A percentile compares a stretch with the other conserved stretches of the same genome.
phyloP scores from a whole-genome alignment of 2,113 vertebrate genomes.

The Trichomycterus rosablanca region DNA sequence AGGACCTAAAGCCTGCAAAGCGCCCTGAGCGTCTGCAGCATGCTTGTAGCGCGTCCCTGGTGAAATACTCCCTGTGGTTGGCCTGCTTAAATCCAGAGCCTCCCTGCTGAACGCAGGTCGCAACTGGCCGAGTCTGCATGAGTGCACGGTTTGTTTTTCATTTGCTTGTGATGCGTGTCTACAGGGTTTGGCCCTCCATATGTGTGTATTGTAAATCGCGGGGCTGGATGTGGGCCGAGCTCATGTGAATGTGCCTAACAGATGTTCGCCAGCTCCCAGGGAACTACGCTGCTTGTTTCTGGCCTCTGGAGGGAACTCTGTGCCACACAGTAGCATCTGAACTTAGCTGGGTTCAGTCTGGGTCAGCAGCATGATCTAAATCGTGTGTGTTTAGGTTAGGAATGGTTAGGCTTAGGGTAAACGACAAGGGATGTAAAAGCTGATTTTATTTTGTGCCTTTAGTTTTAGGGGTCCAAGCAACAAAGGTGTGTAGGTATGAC shows the following conservation, averaged over 20 bases:
- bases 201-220: slow-evolving; percentile 47
- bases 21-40: slow-evolving; percentile 33
- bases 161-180: slow-evolving; percentile 53
- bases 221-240: slow-evolving; percentile 55
- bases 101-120: slow-evolving; percentile 40
- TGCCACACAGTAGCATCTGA: slow-evolving; percentile 68
- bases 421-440: too few species aligned
- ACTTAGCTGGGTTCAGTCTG: slow-evolving; percentile 53
- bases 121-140: slow-evolving; percentile 43
- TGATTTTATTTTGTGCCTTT: too few species aligned
- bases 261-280: slow-evolving; percentile 63
- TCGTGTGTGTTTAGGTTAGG: too few species aligned
- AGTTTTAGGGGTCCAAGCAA: too few species aligned
- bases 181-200: slow-evolving; percentile 36
- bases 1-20: slow-evolving; percentile 24
- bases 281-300: slow-evolving; percentile 57
- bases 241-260: slow-evolving; percentile 65
- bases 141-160: slow-evolving; percentile 52
- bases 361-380: slow-evolving; percentile 49
- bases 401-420: too few species aligned
- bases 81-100: slow-evolving; percentile 33
- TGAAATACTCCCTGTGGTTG: slow-evolving; percentile 24
- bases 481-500: too few species aligned
- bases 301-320: slow-evolving; percentile 60
- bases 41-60: slow-evolving; percentile 6